A percentile compares a stretch with the other conserved stretches of the same genome.
These are phyloP conservation scores for Hirudinaria manillensis DNA, from an alignment of 2,888 invertebrate species.

Conservation along the genomic window DNA sequence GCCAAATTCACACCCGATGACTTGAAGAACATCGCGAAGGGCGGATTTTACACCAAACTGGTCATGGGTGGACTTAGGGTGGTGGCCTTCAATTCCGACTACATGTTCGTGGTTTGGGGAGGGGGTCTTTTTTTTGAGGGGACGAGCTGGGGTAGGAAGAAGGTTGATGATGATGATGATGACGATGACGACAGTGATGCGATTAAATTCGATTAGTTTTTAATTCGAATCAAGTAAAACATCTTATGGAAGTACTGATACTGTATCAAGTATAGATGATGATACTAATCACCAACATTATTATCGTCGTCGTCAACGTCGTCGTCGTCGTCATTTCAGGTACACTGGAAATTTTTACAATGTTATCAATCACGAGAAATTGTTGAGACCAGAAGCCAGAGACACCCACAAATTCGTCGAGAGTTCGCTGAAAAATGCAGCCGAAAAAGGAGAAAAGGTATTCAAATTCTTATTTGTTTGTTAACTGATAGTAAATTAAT, in stretches of 20 bases:
- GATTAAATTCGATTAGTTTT: too few relatives aligned
- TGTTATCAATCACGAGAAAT: constrained; percentile 26
- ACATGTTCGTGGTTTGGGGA: constrained; percentile 30
- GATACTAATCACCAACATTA: too few relatives aligned
- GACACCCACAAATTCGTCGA: constrained; percentile 11
- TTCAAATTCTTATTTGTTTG: not conserved
- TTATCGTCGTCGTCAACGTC: too few relatives aligned
- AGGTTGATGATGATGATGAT: constrained; percentile 15
- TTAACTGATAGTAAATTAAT: too few relatives aligned
- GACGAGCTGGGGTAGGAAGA: not conserved
- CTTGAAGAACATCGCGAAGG: constrained; percentile 3
- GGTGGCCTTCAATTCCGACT: constrained; percentile 37
- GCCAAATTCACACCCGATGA: constrained; percentile 5
- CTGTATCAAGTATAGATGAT: too few relatives aligned
- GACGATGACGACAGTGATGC: not conserved
- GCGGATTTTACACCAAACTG: constrained; percentile 34
- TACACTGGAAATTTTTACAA: constrained; percentile 35
- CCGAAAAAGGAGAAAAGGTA: constrained; percentile 32
- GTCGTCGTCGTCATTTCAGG: constrained; percentile 22
- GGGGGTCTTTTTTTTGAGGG: too few relatives aligned
- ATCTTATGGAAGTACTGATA: too few relatives aligned
- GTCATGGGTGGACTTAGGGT: constrained; percentile 32
- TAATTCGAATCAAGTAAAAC: too few relatives aligned
- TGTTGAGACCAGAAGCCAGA: constrained; percentile 4
- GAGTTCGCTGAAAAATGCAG: constrained; percentile 22